A percentile compares a stretch with the other conserved stretches of the same genome.
Evolutionary conservation across 2,888 invertebrate genomes (phyloP).

Genomic region (Trichopoda pennipes): DNA sequence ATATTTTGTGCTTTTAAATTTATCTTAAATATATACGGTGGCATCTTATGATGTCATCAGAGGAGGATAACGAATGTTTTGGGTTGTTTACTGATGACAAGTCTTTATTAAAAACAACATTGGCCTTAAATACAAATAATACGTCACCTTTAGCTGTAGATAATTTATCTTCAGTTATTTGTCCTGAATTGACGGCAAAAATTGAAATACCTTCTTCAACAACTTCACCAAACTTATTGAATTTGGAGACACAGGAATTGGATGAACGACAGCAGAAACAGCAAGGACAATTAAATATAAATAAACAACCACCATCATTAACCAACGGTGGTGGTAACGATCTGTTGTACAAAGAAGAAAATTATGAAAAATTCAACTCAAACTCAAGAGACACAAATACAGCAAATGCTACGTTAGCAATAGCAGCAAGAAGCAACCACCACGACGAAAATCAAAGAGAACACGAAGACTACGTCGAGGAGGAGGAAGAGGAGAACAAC

Average conservation of each 20-base stretch:
- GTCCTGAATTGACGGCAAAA: slow-evolving; percentile 44
- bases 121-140: slow-evolving; percentile 62
- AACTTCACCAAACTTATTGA: slow-evolving; percentile 50
- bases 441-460: slow-evolving; percentile 49
- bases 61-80: slow-evolving; percentile 96
- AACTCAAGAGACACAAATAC: slow-evolving; percentile 51
- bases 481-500: slow-evolving; percentile 32
- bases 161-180: slow-evolving; percentile 30
- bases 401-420: slow-evolving; percentile 83
- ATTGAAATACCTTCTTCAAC: slow-evolving; percentile 62
- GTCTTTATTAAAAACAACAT: slow-evolving; percentile 92
- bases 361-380: slow-evolving; percentile 83
- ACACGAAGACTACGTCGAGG: slow-evolving; percentile 43
- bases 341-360: slow-evolving; percentile 50
- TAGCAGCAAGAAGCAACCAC: slow-evolving; percentile 56
- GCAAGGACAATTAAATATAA: slow-evolving; percentile 61
- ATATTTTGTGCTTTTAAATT: slow-evolving; percentile 35
- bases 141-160: slow-evolving; percentile 22
- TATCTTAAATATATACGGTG: slow-evolving; percentile 80
- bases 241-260: slow-evolving; percentile 49
- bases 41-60: slow-evolving; percentile 96
- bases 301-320: slow-evolving; percentile 84
- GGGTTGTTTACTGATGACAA: slow-evolving; percentile 94
- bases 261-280: slow-evolving; percentile 61
- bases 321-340: slow-evolving; percentile 50